These are phyloP conservation scores for Urosaurus nigricauda DNA, from an alignment of 2,797 vertebrate genomes.

Conservation along the genomic window DNA sequence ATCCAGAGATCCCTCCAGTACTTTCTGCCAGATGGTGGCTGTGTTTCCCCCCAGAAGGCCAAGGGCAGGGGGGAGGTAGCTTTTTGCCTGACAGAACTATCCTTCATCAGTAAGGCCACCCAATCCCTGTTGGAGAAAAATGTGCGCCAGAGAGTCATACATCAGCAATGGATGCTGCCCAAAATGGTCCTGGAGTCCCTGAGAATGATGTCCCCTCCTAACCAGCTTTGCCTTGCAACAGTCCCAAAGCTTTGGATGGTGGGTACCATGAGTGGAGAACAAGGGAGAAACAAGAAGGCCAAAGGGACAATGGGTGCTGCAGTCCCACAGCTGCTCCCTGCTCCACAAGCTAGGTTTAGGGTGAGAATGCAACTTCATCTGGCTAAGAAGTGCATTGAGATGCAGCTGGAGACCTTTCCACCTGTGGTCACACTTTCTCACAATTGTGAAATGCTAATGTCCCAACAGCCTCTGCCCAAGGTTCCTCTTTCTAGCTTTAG, in stretches of 20 bases:
- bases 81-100: background rate
- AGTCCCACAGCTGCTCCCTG: background rate
- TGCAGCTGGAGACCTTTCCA: background rate
- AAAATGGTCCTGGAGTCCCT: background rate
- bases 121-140: conserved; percentile 50
- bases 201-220: background rate
- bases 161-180: conserved; percentile 69
- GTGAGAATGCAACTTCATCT: background rate
- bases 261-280: accelerated
- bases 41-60: background rate
- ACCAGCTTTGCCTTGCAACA: background rate
- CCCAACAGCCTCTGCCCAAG: background rate
- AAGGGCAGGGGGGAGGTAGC: background rate
- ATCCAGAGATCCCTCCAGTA: conserved; percentile 18
- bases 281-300: background rate
- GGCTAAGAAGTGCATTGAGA: conserved; percentile 9
- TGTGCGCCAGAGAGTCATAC: conserved; percentile 58
- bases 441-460: accelerated
- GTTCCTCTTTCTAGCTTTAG: too few relatives aligned
- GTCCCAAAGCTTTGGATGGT: too few relatives aligned
- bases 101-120: background rate
- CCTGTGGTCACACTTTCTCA: background rate
- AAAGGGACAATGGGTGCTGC: too few relatives aligned
- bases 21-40: background rate
- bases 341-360: too few relatives aligned